Evolutionary conservation across 2,888 invertebrate species (phyloP).

Genomic region (Corythucha ciliata): DNA sequence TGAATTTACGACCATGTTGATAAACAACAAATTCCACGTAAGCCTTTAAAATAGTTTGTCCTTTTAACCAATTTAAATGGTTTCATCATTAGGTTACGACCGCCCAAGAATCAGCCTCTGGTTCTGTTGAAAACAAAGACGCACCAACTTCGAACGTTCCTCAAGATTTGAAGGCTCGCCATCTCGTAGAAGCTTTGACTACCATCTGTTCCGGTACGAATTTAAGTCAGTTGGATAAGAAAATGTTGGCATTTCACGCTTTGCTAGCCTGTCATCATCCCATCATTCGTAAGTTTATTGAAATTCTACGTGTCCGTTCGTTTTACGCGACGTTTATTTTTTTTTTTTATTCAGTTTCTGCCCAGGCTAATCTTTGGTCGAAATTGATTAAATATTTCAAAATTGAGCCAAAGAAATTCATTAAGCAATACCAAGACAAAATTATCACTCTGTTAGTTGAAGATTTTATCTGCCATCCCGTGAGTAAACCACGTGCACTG

Average conservation of each 20-base stretch:
- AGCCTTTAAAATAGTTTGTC: neutral
- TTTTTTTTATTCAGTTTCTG: constrained; percentile 41
- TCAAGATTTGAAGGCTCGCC: constrained; percentile 38
- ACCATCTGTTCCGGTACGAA: constrained; percentile 42
- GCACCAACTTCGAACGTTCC: too few relatives aligned
- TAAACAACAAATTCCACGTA: constrained; percentile 38
- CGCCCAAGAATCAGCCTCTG: constrained; percentile 35
- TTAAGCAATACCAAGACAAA: constrained; percentile 49
- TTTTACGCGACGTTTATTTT: constrained; percentile 14
- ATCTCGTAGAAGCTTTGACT: constrained; percentile 42
- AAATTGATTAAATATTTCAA: constrained; percentile 49
- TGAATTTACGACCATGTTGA: constrained; percentile 50
- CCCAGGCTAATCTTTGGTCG: constrained; percentile 58
- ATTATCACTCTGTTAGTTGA: constrained; percentile 54
- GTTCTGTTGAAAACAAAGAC: too few relatives aligned
- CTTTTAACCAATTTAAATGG: neutral
- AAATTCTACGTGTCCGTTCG: constrained; percentile 2
- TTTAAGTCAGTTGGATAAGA: constrained; percentile 47
- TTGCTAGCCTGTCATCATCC: constrained; percentile 70
- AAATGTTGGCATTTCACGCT: constrained; percentile 54
- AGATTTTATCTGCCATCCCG: constrained; percentile 43
- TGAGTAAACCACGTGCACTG: constrained; percentile 39
- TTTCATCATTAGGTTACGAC: constrained; percentile 40
- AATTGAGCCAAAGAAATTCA: constrained; percentile 51
- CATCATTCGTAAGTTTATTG: constrained; percentile 44